These are phyloP conservation scores for Gambusia yucatana DNA, from an alignment of 2,797 vertebrate species.

Conservation along the genomic window DNA sequence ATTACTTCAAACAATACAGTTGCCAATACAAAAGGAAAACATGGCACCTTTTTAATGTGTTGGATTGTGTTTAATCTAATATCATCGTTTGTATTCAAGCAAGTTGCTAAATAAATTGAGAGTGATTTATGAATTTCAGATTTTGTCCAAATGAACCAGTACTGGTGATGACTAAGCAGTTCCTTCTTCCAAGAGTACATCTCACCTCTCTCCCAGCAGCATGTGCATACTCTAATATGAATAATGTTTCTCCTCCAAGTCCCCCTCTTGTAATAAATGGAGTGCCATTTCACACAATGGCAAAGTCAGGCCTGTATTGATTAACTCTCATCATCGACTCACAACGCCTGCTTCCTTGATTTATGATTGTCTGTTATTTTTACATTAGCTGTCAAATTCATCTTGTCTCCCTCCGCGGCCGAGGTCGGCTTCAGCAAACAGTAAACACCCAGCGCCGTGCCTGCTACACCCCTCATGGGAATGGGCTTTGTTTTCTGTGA, in stretches of 20 bases:
- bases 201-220: conserved; percentile 54
- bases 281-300: conserved; percentile 95
- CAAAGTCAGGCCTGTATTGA: conserved; percentile 94
- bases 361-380: conserved; percentile 95
- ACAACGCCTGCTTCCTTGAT: conserved; percentile 91
- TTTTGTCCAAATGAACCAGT: conserved; percentile 46
- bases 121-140: conserved; percentile 33
- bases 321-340: conserved; percentile 95
- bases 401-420: conserved; percentile 88
- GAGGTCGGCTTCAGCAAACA: conserved; percentile 84
- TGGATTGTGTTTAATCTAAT: not conserved
- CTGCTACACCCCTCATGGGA: conserved; percentile 27
- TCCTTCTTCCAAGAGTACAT: conserved; percentile 32
- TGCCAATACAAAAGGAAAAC: not conserved
- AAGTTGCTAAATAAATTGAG: conserved; percentile 12
- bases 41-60: not conserved
- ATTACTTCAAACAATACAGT: not conserved
- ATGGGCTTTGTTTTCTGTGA: conserved; percentile 43
- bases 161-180: conserved; percentile 73
- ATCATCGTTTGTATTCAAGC: conserved; percentile 10
- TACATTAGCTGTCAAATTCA: conserved; percentile 96
- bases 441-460: conserved; percentile 82
- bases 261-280: conserved; percentile 89
- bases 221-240: conserved; percentile 84
- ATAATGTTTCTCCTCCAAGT: conserved; percentile 85